phyloP scores from a whole-genome alignment of 2,888 invertebrate species.

The Blera fallax region DNA sequence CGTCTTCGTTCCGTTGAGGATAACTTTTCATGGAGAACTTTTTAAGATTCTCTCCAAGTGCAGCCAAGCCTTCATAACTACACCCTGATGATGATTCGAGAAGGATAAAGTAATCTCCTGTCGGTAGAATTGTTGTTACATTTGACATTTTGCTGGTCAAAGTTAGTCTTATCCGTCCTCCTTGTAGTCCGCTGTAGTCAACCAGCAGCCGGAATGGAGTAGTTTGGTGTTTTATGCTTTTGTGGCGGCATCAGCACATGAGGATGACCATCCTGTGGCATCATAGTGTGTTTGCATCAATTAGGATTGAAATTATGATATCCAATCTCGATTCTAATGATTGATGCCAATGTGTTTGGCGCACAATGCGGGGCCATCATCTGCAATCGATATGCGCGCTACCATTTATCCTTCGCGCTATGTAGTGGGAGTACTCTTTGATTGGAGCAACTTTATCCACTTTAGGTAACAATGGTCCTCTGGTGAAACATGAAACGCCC shows the following conservation, averaged over 20 bases:
- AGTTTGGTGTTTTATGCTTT: not conserved
- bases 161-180: not conserved
- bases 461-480: slow-evolving; percentile 41
- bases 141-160: slow-evolving; percentile 28
- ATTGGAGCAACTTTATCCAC: slow-evolving; percentile 16
- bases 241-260: not conserved
- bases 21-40: slow-evolving; percentile 22
- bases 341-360: slow-evolving; percentile 17
- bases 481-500: slow-evolving; percentile 50
- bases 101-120: slow-evolving; percentile 3
- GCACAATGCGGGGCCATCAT: not conserved
- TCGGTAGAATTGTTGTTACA: not conserved
- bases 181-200: not conserved
- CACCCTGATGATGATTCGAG: not conserved
- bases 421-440: not conserved
- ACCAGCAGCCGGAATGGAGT: too few species aligned
- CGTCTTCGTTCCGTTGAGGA: not conserved
- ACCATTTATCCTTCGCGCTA: not conserved
- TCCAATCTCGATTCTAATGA: slow-evolving; percentile 35
- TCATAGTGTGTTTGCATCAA: slow-evolving; percentile 57
- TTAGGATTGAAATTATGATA: slow-evolving; percentile 57
- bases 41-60: slow-evolving; percentile 5
- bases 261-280: not conserved
- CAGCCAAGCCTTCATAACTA: not conserved
- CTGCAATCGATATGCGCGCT: slow-evolving; percentile 20